Evolutionary conservation across 1,140 invertebrate species (phyloP).

Genomic region (Tetranychus urticae): DNA sequence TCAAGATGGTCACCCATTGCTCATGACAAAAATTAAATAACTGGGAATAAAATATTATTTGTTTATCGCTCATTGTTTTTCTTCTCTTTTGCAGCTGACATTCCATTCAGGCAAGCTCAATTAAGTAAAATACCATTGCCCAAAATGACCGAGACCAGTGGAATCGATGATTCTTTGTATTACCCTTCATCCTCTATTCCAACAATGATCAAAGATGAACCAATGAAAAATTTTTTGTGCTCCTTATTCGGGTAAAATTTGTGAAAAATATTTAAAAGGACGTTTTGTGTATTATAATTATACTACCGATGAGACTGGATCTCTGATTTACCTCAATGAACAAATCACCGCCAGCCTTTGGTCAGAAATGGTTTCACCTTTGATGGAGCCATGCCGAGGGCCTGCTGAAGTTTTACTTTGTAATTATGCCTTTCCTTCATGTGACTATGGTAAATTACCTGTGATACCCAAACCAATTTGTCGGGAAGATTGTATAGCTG

Average conservation of each 20-base stretch:
- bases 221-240: slow-evolving; percentile 43
- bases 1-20: too few species aligned
- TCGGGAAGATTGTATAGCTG: slow-evolving; percentile 75
- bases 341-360: slow-evolving; percentile 51
- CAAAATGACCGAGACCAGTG: too few species aligned
- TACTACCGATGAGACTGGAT: slow-evolving; percentile 20
- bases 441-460: slow-evolving; percentile 31
- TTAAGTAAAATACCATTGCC: too few species aligned
- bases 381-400: slow-evolving; percentile 52
- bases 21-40: too few species aligned
- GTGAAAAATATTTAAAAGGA: slow-evolving; percentile 45
- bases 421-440: slow-evolving; percentile 71
- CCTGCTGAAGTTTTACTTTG: slow-evolving; percentile 69
- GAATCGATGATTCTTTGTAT: too few species aligned
- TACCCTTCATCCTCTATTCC: background rate
- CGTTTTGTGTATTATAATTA: slow-evolving; percentile 56
- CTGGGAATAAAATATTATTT: too few species aligned
- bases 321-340: slow-evolving; percentile 53
- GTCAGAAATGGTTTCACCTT: slow-evolving; percentile 52
- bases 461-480: slow-evolving; percentile 27
- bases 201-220: background rate
- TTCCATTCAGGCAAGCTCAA: too few species aligned
- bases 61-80: too few species aligned
- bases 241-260: slow-evolving; percentile 64
- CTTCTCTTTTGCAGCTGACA: too few species aligned